phyloP scores from a whole-genome alignment of 2,888 invertebrate species.

The Adelphocoris suturalis region DNA sequence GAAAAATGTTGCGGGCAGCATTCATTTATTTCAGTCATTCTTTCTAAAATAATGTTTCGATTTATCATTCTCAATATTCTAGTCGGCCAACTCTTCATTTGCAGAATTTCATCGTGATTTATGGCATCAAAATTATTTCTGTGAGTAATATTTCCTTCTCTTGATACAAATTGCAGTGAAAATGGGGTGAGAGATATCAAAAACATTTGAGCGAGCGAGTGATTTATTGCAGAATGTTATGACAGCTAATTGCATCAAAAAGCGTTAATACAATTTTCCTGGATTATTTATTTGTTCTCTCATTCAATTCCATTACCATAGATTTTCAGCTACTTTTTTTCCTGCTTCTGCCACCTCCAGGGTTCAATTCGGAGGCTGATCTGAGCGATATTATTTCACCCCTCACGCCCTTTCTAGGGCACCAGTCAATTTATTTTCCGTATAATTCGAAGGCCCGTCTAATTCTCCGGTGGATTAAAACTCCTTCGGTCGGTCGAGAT shows the following conservation, averaged over 20 bases:
- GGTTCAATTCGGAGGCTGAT: background rate
- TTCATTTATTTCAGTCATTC: too few species aligned
- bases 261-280: background rate
- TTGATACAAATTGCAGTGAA: background rate
- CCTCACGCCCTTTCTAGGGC: background rate
- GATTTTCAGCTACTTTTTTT: too few species aligned
- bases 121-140: background rate
- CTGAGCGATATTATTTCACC: background rate
- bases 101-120: background rate
- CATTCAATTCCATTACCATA: background rate
- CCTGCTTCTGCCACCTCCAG: background rate
- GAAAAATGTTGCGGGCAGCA: too few species aligned
- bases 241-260: background rate
- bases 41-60: too few species aligned
- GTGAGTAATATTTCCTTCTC: background rate
- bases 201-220: background rate
- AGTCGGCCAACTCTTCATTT: background rate
- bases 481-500: background rate
- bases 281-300: background rate
- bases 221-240: background rate
- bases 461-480: conserved; percentile 37
- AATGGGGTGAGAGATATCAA: background rate
- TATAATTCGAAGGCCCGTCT: conserved; percentile 15
- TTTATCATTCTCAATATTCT: background rate
- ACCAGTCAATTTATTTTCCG: background rate